These are phyloP conservation scores for Neodiprion fabricii DNA, from an alignment of 1,140 invertebrate genomes.

Conservation along the genomic window DNA sequence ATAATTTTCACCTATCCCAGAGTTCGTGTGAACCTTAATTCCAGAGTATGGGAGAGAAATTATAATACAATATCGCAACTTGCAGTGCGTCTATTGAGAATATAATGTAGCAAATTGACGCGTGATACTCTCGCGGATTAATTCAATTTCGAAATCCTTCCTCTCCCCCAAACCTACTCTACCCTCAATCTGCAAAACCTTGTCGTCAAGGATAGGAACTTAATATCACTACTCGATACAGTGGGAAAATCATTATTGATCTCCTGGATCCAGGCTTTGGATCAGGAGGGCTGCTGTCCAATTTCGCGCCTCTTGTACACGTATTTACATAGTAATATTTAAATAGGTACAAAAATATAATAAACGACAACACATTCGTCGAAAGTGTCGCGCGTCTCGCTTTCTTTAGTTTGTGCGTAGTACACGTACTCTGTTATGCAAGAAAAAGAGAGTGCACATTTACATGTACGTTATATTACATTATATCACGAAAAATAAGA, in stretches of 20 bases:
- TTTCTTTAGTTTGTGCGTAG: not conserved
- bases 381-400: not conserved
- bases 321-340: not conserved
- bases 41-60: not conserved
- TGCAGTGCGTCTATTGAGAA: no score
- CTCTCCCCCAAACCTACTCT: not conserved
- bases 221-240: no score
- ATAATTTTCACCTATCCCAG: no score
- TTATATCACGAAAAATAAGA: not conserved
- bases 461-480: not conserved
- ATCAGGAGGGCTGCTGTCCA: not conserved
- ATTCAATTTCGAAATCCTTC: not conserved
- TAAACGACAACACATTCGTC: not conserved
- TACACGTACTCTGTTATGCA: not conserved
- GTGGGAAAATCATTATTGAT: no score
- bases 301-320: not conserved
- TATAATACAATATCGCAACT: not conserved
- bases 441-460: not conserved
- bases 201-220: no score
- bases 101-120: not conserved
- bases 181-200: no score
- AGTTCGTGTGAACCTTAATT: no score
- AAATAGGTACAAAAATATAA: no score
- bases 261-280: no score
- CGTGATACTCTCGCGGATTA: not conserved